Evolutionary conservation across 2,888 invertebrate species (phyloP), one percentile per base, ranked within the genome.

Genomic region (Escarpia spicata): DNA sequence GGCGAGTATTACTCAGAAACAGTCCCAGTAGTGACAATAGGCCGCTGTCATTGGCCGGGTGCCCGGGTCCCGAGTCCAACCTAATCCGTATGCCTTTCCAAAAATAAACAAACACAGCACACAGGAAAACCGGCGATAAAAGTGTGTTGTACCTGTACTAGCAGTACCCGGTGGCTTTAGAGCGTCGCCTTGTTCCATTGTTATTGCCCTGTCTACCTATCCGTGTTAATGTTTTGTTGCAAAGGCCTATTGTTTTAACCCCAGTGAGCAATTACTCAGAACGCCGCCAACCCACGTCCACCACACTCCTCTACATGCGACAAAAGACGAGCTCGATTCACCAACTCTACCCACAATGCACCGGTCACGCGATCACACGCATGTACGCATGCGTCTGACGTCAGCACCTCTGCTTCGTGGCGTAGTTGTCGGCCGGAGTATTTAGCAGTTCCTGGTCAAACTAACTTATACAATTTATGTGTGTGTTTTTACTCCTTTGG

Each of bases 351-450:
- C 75, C 75, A 75, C 75, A 75, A 75, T 75, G 75, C 75, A 75
- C 75, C 19, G 75, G 75, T 19, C 75, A 75, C 75, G 75, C n/a
- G 75, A 75, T 75, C 75, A 75, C 75, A 26, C 75, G 75, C 75
- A 26, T 75, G 26, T 75, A 75, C 75, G 75, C 75, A 75, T 75
- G 75, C 75, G 75, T 75, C 75, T 75, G 75, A 75, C 75, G 75
- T 75, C 75, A 75, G 75, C 75, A 75, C 6, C 75, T 75, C 75
- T 75, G 75, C 75, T 75, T 75, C 75, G 75, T 75, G 75, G 75
- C 75, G 75, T 75, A 75, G 75, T 75, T 75, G 75, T 26, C 19
- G 75, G 75, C 26, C n/a, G 75, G 37, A 75, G 75, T n/a, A 75
- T 19, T 75, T 75, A 52, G 15, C 75, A 75, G 75, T 75, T 75